Base-by-base conservation (phyloP, 2,113 vertebrate genomes). In the Tauraco erythrolophus region DNA sequence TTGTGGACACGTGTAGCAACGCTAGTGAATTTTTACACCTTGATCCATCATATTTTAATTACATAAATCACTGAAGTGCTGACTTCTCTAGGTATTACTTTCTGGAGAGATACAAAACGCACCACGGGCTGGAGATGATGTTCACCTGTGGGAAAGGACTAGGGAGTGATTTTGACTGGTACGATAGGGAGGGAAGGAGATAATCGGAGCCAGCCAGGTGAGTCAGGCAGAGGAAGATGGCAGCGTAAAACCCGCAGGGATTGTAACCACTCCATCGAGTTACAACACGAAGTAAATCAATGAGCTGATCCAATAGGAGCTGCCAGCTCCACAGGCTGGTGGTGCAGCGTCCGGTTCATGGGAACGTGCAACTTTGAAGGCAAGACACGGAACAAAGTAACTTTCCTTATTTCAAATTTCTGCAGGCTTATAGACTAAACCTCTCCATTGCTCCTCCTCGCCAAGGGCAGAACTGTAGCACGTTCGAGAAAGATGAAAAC, bases 41-140 rank as follows among this genome's bases (percentile, higher is more conserved):
- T 50, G 91, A 97, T 96, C 92, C 94, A 88, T 97, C 94, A 96
- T 94, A 95, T 94, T 95, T 92, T 95, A 96, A 91, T 97, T 97
- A 97, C 94, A 97, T 97, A 96, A 94, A 97, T 97, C 96, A 96
- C 80, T 5, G 39, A 84, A 81, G 84, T 90, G 95, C 87, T 97
- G 93, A 96, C 97, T 97, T 96, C 80, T 93, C 96, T 89, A 95
- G 71, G 83, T 95, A 95, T 95, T 97, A 62, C 91, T 91, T 94
- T 79, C 84, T 71, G 83, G 61, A 93, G 70, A 82, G 95, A 94
- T 65, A 92, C 45, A 92, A 96, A 89, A 96, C 85, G 84, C 66
- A 89, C 75, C 88, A 91, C 1, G 0, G 94, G 53, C 62, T 58
- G 76, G 57, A 90, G 92, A 84, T 68, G 77, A 70, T 83, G 54